These are phyloP conservation scores for Drosophila bunnanda DNA, from an alignment of 2,888 invertebrate species.

Conservation along the genomic window DNA sequence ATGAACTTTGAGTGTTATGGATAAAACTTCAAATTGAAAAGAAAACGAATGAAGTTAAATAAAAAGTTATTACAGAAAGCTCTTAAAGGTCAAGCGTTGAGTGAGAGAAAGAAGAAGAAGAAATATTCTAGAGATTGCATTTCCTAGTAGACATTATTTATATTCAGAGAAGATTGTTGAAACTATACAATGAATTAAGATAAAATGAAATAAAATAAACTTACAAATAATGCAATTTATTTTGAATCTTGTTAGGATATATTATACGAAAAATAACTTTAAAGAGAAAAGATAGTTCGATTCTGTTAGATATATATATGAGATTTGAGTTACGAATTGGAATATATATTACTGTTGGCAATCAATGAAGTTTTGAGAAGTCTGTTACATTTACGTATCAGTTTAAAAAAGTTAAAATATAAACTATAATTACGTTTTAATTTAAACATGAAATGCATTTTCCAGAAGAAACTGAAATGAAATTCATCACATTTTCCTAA, in stretches of 20 bases:
- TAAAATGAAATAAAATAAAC: too few species aligned
- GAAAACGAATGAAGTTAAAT: background rate
- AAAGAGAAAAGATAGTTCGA: too few species aligned
- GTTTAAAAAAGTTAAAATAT: background rate
- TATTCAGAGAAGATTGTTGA: background rate
- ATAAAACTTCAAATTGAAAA: slow-evolving; percentile 12
- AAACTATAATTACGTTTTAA: background rate
- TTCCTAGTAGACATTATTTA: too few species aligned
- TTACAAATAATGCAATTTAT: too few species aligned
- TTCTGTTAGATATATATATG: too few species aligned
- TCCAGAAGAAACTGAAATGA: too few species aligned
- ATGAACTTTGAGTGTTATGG: slow-evolving; percentile 13
- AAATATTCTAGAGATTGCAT: background rate
- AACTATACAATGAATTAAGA: background rate
- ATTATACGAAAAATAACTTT: too few species aligned
- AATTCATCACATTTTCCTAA: background rate
- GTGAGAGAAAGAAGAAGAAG: background rate
- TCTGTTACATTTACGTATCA: background rate
- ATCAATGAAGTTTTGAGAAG: too few species aligned
- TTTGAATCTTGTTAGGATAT: too few species aligned
- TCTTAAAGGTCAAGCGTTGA: slow-evolving; percentile 1
- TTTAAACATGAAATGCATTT: background rate
- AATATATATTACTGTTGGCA: too few species aligned
- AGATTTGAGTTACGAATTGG: too few species aligned
- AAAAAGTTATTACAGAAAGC: background rate